Evolutionary conservation across 2,888 invertebrate species (phyloP), one percentile per base, ranked within the genome.

Genomic region (Drosophila peninsularis): DNA sequence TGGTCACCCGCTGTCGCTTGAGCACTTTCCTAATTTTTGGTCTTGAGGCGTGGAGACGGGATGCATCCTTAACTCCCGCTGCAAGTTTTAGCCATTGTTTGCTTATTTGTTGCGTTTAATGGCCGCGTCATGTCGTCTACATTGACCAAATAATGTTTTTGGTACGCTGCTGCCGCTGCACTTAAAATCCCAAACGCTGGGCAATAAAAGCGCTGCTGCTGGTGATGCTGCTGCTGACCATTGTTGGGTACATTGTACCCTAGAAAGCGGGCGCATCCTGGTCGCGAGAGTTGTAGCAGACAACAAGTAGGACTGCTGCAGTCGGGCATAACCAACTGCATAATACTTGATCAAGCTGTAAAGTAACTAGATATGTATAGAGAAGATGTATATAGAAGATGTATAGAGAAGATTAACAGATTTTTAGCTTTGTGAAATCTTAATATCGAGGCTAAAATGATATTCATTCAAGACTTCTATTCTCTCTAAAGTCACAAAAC

Each of bases 111-210:
- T 85, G 79, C 77, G 86, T 81, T 86, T 89, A 89, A 86, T 87
- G 84, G 80, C 74, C 82, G 87, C 86, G 80, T 87, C 85, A 79
- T 89, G 89, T 80, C 84, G 86, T 86, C 86, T 86, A 88, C 88
- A 86, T 88, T 86, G 89, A 78, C 87, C 89, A 84, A 88, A 84
- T 83, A 86, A 86, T 86, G 86, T 82, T 74, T 72, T 72, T 52
- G 68, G 58, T 45, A 77, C 70, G 63, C 60, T 76, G 77, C 64
- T 78, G 55, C 45, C 57, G 69, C 62, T 68, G 73, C 75, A 86
- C 90, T 91, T 91, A 88, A 91, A 90, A 90, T 89, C 90, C 90
- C 91, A 90, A 47, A 66, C 75, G 86, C 81, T 80, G 81, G 78
- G 90, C 84, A 90, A 91, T 91, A 91, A 91, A 91, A 90, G 79